Conservation (phyloP, 2,888 invertebrate genomes). For the Lacanobia oleracea region DNA sequence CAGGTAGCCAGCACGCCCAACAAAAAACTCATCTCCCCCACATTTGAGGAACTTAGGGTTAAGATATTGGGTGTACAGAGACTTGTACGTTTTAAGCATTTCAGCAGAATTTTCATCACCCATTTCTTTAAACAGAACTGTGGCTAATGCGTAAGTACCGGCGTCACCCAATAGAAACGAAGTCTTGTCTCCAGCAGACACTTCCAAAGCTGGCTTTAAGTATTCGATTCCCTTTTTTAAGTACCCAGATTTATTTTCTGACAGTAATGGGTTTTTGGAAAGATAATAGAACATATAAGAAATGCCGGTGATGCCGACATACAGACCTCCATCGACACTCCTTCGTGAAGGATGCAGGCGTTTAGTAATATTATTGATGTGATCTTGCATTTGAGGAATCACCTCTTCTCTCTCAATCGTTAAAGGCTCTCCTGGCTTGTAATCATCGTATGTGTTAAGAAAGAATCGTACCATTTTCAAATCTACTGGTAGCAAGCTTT, state of each 20-base stretch:
- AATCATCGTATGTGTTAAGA: constrained; percentile 82
- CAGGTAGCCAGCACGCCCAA: constrained; percentile 96
- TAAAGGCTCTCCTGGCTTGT: constrained; percentile 65
- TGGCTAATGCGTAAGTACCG: constrained; percentile 94
- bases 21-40: constrained; percentile 96
- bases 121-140: constrained; percentile 90
- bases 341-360: constrained; percentile 78
- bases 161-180: constrained; percentile 95
- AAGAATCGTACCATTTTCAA: constrained; percentile 86
- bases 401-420: constrained; percentile 74
- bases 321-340: constrained; percentile 91
- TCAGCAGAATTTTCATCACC: constrained; percentile 83
- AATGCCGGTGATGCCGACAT: constrained; percentile 93
- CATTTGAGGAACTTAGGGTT: constrained; percentile 90
- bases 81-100: constrained; percentile 81
- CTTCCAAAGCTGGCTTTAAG: constrained; percentile 91
- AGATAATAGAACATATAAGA: constrained; percentile 94
- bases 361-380: constrained; percentile 79
- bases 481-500: constrained; percentile 59
- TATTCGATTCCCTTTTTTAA: constrained; percentile 92
- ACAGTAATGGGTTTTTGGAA: constrained; percentile 89
- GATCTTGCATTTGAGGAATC: constrained; percentile 75
- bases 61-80: constrained; percentile 79
- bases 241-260: constrained; percentile 83
- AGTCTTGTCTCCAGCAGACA: constrained; percentile 91